A percentile compares a stretch with the other conserved stretches of the same genome.
phyloP scores from a whole-genome alignment of 2,113 vertebrate species.

The Orycteropus afer region DNA sequence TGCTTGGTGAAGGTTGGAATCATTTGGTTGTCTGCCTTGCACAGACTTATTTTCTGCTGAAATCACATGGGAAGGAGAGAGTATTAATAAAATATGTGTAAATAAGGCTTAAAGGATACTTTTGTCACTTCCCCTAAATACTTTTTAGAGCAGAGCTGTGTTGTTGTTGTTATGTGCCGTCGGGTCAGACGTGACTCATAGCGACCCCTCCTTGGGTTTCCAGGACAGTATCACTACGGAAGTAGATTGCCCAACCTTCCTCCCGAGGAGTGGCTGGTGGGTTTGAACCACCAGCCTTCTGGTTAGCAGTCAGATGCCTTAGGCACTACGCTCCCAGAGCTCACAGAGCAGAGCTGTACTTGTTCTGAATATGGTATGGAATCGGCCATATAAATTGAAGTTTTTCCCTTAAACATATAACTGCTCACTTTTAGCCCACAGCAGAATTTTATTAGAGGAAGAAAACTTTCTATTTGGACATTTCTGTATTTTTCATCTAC shows the following conservation, averaged over 20 bases:
- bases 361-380: background rate
- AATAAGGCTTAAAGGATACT: slow-evolving; percentile 37
- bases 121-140: slow-evolving; percentile 20
- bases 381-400: background rate
- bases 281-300: no score
- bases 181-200: no score
- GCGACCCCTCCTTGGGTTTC: no score
- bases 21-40: slow-evolving; percentile 48
- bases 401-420: slow-evolving; percentile 1
- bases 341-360: background rate
- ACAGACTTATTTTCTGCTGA: slow-evolving; percentile 55
- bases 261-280: no score
- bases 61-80: slow-evolving; percentile 53
- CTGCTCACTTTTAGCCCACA: background rate
- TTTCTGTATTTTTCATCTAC: slow-evolving; percentile 41
- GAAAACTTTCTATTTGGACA: slow-evolving; percentile 10
- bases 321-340: no score
- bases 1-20: slow-evolving; percentile 28
- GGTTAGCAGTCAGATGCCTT: no score
- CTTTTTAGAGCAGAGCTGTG: slow-evolving; percentile 24
- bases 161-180: no score
- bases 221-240: no score
- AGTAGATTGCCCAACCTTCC: no score
- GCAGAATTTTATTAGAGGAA: slow-evolving; percentile 1
- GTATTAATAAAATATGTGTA: slow-evolving; percentile 1